phyloP scores from a whole-genome alignment of 2,888 invertebrate species.

The Bhutanitis thaidina region DNA sequence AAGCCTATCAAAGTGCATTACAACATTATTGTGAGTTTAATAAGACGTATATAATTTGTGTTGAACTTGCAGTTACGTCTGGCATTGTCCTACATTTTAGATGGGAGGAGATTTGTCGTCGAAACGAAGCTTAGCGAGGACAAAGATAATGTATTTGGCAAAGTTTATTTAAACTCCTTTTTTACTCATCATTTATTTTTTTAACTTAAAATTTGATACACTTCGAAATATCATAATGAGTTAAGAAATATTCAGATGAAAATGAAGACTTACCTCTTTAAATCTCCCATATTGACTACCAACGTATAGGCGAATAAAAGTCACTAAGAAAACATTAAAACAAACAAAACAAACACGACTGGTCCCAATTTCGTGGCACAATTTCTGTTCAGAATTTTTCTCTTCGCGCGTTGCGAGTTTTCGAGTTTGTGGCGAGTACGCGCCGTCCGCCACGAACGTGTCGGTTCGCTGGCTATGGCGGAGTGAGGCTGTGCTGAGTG shows the following conservation, averaged over 20 bases:
- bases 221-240: no score
- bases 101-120: conserved; percentile 45
- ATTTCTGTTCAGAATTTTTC: not conserved
- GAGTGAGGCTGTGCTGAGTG: conserved; percentile 53
- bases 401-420: conserved; percentile 34
- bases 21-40: conserved; percentile 8
- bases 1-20: not conserved
- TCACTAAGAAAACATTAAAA: conserved; percentile 18
- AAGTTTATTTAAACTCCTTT: not conserved
- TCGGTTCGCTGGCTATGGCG: conserved; percentile 53
- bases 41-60: conserved; percentile 14
- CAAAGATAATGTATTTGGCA: conserved; percentile 6
- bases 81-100: conserved; percentile 64
- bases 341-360: conserved; percentile 31
- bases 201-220: not conserved
- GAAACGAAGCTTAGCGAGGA: conserved; percentile 28
- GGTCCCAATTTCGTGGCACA: conserved; percentile 37
- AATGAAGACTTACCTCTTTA: conserved; percentile 3
- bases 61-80: conserved; percentile 31
- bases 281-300: conserved; percentile 9
- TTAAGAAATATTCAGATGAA: not conserved
- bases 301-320: conserved; percentile 8
- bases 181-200: not conserved
- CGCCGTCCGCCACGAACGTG: conserved; percentile 60
- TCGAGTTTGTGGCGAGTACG: conserved; percentile 42